Base-by-base conservation (phyloP, 2,888 invertebrate species). In the Orthosia incerta region DNA sequence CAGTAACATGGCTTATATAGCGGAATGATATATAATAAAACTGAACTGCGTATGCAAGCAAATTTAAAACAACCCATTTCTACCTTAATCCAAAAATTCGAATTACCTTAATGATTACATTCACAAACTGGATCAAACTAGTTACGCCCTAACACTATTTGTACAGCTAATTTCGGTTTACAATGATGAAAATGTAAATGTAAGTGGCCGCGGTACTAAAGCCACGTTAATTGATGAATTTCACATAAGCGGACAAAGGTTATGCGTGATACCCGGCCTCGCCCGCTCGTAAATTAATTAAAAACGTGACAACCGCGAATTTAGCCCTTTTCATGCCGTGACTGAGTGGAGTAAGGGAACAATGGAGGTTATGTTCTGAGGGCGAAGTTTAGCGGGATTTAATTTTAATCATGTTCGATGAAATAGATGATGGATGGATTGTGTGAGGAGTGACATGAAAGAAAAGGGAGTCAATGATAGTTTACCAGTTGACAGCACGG, bases 241-340 rank as follows among this genome's bases (percentile, higher is more conserved):
- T 90, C 91, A 92, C 89, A 91, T 88, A 90, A 87, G 86, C 85
- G 82, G 86, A 88, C 86, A 90, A 89, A 88, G 93, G 90, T 88
- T 91, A 88, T 89, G 90, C 91, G 90, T 90, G 90, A 87, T 85
- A 79, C 86, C 86, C 78, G 80, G 89, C 91, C 93, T 84, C 91
- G 65, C 93, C 93, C 89, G 88, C 91, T 92, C 92, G 89, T 93
- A 93, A 92, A 94, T 94, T 95, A 95, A 95, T 95, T 95, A 95
- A 95, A 95, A 95, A 93, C 93, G 92, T 95, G 95, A 95, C 95
- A 93, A 90, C 91, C 90, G 87, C 90, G 91, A 93, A 93, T 93
- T 93, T 89, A 89, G 93, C 93, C 92, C 93, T 94, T 94, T 93
- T 89, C 88, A 87, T 92, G 89, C 84, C 91, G 89, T 90, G 91